Evolutionary conservation across 2,113 vertebrate species (phyloP).

Genomic region (Neolamprologus devosi): DNA sequence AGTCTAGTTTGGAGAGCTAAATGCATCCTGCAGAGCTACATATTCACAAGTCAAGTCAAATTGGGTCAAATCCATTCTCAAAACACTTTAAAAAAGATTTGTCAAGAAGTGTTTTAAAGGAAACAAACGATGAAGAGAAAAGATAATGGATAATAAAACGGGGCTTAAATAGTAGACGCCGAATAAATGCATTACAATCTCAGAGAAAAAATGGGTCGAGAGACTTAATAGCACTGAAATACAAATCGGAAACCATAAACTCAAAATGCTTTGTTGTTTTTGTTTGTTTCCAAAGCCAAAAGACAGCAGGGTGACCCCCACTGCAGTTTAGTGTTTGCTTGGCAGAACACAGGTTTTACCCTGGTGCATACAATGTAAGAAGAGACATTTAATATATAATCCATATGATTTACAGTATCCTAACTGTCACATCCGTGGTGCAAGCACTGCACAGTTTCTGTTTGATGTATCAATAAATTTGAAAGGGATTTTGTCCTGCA

Average conservation of each 20-base stretch:
- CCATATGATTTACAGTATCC: background rate
- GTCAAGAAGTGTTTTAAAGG: background rate
- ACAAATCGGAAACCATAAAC: background rate
- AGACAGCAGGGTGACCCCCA: background rate
- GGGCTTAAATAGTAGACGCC: background rate
- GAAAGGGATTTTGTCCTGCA: background rate
- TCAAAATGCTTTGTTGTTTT: background rate
- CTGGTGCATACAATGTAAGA: background rate
- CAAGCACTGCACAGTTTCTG: background rate
- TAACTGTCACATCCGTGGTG: background rate
- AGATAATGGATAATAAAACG: background rate
- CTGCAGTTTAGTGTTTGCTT: background rate
- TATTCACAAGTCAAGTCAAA: slow-evolving; percentile 23
- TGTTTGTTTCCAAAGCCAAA: background rate
- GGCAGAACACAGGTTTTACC: background rate
- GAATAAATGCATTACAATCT: background rate
- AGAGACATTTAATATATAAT: background rate
- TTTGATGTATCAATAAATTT: slow-evolving; percentile 20
- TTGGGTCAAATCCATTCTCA: slow-evolving; percentile 16
- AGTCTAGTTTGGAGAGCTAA: background rate
- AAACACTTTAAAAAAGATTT: slow-evolving; percentile 10
- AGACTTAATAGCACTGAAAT: background rate
- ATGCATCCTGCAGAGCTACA: background rate
- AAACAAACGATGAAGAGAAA: background rate
- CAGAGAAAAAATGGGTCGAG: background rate